phyloP scores from a whole-genome alignment of 2,113 vertebrate species.

The Myotis davidii region DNA sequence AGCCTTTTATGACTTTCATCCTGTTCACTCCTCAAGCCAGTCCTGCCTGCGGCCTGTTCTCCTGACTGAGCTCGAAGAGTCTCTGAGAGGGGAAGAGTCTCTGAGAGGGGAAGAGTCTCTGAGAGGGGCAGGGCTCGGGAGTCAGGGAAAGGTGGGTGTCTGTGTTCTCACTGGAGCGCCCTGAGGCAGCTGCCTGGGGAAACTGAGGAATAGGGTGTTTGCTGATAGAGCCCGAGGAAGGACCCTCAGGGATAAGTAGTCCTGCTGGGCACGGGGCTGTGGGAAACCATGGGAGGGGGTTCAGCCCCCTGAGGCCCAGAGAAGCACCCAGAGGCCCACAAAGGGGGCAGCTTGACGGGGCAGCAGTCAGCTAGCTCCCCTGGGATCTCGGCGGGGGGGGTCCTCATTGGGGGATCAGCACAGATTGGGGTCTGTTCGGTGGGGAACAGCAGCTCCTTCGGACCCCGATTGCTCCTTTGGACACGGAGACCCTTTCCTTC shows the following conservation, averaged over 20 bases:
- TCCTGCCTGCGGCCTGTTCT: fast-evolving
- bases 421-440: fast-evolving
- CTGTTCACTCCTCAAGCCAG: background rate
- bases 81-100: background rate
- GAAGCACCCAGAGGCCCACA: background rate
- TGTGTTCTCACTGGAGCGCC: background rate
- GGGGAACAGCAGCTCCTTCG: background rate
- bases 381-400: background rate
- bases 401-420: fast-evolving
- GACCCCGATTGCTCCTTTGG: background rate
- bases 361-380: no score
- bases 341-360: background rate
- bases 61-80: background rate
- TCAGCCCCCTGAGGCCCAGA: background rate
- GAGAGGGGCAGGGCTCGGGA: background rate
- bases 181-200: background rate
- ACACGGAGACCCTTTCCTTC: background rate
- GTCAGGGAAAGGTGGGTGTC: background rate
- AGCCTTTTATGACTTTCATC: background rate
- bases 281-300: background rate
- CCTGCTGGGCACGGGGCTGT: background rate
- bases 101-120: fast-evolving
- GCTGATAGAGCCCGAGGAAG: background rate
- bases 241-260: background rate
- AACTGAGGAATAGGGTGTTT: background rate